Evolutionary conservation across 2,797 vertebrate species (phyloP).

Genomic region (Mareca strepera): DNA sequence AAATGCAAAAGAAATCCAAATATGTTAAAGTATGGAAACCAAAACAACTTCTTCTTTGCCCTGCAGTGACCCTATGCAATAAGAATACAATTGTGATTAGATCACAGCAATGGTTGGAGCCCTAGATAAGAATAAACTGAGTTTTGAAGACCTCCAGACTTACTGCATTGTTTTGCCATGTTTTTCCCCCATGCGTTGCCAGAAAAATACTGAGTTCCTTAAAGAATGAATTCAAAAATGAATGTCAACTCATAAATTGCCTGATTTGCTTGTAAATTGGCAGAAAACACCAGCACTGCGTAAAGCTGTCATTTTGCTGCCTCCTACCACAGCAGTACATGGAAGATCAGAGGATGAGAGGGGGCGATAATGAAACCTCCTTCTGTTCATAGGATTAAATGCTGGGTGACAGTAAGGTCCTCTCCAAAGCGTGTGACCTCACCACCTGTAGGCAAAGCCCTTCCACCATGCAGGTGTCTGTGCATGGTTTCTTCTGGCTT

Average conservation of each 20-base stretch:
- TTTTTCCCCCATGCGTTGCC: neutral
- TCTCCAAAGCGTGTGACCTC: neutral
- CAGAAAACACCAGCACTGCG: neutral
- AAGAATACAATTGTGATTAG: conserved; percentile 19
- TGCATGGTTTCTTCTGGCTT: neutral
- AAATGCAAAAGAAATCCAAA: conserved; percentile 34
- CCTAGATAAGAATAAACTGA: conserved; percentile 1
- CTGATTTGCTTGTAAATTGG: neutral
- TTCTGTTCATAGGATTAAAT: neutral
- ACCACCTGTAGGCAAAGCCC: neutral
- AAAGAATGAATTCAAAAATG: neutral
- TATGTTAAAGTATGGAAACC: conserved; percentile 22
- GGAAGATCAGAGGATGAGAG: neutral
- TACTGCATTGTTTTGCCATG: neutral
- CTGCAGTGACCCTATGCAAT: neutral
- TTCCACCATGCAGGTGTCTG: neutral
- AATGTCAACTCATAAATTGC: neutral
- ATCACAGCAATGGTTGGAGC: neutral
- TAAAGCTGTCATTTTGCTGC: neutral
- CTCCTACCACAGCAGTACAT: neutral
- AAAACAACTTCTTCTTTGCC: conserved; percentile 19
- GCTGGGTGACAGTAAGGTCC: neutral
- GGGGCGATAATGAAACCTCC: neutral
- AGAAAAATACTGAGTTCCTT: neutral
- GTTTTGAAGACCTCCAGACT: conserved; percentile 16